These are phyloP conservation scores for Uropsilus gracilis DNA, from an alignment of 2,113 vertebrate species.

Conservation along the genomic window DNA sequence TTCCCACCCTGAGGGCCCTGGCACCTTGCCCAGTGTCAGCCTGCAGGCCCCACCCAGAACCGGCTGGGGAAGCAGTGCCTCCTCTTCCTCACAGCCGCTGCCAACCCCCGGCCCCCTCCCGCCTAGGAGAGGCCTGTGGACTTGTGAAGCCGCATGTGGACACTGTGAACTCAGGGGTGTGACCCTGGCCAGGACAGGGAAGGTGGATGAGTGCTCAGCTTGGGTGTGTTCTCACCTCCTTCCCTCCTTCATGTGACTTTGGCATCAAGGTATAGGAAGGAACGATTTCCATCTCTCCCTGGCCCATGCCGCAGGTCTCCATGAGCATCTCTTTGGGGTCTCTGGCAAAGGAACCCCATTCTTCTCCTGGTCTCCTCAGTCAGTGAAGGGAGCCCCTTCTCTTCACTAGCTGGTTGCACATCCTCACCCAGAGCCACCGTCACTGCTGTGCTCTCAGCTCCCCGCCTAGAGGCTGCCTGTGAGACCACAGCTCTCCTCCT, in stretches of 20 bases:
- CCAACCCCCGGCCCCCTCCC: not conserved
- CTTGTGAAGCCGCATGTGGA: not conserved
- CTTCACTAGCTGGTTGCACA: too few relatives aligned
- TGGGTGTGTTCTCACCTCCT: not conserved
- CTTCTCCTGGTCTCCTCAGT: not conserved
- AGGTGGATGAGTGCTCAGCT: not conserved
- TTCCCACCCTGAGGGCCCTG: not conserved
- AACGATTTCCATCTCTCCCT: not conserved
- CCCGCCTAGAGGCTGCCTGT: not conserved
- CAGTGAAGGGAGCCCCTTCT: not conserved
- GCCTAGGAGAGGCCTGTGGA: not conserved
- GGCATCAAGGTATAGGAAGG: not conserved
- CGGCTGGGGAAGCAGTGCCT: not conserved
- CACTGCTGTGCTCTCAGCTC: not conserved
- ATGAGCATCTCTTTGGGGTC: not conserved
- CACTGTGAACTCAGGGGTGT: not conserved
- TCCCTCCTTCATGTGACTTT: not conserved
- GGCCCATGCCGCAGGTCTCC: not conserved
- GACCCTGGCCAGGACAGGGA: not conserved
- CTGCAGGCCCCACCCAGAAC: slow-evolving; percentile 14
- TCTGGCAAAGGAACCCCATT: too few relatives aligned
- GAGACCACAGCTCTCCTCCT: not conserved
- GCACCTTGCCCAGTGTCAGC: not conserved
- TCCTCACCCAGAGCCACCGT: not conserved
- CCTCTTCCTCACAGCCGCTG: not conserved